Conservation (phyloP, 2,113 vertebrate species). For the Lamprologus sp. region DNA sequence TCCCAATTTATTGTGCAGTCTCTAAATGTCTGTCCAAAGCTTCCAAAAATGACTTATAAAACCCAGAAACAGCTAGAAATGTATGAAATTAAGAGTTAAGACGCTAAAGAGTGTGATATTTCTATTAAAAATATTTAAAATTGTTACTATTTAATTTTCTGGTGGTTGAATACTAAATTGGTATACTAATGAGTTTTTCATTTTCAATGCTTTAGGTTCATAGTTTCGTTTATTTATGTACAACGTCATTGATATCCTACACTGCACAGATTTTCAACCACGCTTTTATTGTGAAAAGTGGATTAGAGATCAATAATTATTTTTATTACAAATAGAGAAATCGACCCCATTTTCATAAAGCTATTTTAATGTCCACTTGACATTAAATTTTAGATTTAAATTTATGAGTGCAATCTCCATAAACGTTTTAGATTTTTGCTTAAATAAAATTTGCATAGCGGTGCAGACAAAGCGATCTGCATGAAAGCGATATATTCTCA, state of each 20-base stretch:
- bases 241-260: not conserved
- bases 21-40: not conserved
- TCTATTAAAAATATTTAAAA: not conserved
- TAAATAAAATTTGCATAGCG: not conserved
- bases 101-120: fast-evolving
- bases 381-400: not conserved
- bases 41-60: not conserved
- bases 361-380: not conserved
- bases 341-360: fast-evolving
- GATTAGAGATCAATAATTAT: not conserved
- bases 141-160: not conserved
- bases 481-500: not conserved
- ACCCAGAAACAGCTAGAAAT: fast-evolving
- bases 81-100: not conserved
- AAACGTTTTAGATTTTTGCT: not conserved
- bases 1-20: not conserved
- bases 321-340: not conserved
- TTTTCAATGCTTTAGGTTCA: not conserved
- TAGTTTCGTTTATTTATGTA: not conserved
- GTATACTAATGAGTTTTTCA: fast-evolving
- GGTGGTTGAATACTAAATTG: not conserved
- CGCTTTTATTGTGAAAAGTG: not conserved
- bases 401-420: fast-evolving
- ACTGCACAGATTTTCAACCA: not conserved
- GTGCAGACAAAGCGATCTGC: not conserved